A percentile compares a stretch with the other conserved stretches of the same genome.
These are phyloP conservation scores for Aphis craccivora DNA, from an alignment of 1,140 invertebrate species.

Conservation along the genomic window DNA sequence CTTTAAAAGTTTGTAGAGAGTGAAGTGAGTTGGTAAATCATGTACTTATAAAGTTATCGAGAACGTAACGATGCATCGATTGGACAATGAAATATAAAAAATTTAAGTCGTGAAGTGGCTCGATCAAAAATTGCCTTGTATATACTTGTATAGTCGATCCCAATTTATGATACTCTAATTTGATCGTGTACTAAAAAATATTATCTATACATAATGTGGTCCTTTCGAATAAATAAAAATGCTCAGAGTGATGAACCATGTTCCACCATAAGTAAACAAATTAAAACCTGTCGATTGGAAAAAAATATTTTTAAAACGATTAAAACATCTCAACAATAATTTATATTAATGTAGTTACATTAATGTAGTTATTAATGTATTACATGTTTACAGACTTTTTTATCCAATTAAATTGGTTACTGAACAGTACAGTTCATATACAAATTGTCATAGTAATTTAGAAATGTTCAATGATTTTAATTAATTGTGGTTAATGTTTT, in stretches of 20 bases:
- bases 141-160: neutral
- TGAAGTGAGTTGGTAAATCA: neutral
- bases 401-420: no score
- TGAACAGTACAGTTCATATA: neutral
- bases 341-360: neutral
- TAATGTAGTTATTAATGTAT: neutral
- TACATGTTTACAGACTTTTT: neutral
- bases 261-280: neutral
- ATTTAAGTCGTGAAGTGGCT: neutral
- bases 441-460: no score
- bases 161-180: neutral
- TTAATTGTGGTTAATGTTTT: neutral
- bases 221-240: neutral
- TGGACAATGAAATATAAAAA: neutral
- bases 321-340: neutral
- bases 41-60: neutral
- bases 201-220: neutral
- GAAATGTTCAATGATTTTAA: neutral
- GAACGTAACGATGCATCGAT: neutral
- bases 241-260: neutral
- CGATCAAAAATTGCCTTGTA: neutral
- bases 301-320: neutral
- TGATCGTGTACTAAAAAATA: neutral
- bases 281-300: neutral
- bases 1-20: neutral